phyloP scores from a whole-genome alignment of 2,797 vertebrate genomes.

The Synanceia verrucosa region DNA sequence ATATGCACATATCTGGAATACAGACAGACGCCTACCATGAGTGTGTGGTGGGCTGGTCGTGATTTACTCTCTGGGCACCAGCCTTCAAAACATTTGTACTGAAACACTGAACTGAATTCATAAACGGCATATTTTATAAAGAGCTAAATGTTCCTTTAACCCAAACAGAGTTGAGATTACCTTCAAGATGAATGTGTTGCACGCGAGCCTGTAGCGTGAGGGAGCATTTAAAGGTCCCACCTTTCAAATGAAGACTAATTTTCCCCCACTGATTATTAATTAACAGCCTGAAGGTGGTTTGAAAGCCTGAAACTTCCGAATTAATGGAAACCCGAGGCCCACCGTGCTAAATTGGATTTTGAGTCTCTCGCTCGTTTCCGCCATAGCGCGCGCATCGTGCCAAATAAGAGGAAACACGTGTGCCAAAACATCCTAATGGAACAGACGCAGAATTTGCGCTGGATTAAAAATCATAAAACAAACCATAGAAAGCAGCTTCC shows the following conservation, averaged over 20 bases:
- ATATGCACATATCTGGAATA: slow-evolving; percentile 60
- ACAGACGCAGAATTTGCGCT: slow-evolving; percentile 66
- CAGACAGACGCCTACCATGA: slow-evolving; percentile 44
- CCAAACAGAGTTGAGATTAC: background rate
- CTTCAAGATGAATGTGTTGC: background rate
- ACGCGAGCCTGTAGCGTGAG: background rate
- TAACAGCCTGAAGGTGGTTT: slow-evolving; percentile 64
- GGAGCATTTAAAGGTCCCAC: background rate
- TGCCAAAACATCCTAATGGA: slow-evolving; percentile 64
- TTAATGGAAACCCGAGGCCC: slow-evolving; percentile 79
- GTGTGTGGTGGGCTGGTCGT: slow-evolving; percentile 56
- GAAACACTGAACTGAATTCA: background rate
- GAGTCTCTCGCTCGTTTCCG: slow-evolving; percentile 69
- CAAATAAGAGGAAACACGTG: slow-evolving; percentile 83
- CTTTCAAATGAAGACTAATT: slow-evolving; percentile 38
- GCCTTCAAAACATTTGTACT: slow-evolving; percentile 15
- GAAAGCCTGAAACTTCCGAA: slow-evolving; percentile 75
- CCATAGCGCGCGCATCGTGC: slow-evolving; percentile 49
- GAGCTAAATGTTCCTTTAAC: background rate
- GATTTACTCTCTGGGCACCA: slow-evolving; percentile 63
- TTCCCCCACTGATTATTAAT: slow-evolving; percentile 48
- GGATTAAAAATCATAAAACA: slow-evolving; percentile 61
- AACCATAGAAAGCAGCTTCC: slow-evolving; percentile 45
- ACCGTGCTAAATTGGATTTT: slow-evolving; percentile 72
- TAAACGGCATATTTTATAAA: background rate